Conservation (phyloP, 2,888 invertebrate genomes). For the Erannis defoliaria region DNA sequence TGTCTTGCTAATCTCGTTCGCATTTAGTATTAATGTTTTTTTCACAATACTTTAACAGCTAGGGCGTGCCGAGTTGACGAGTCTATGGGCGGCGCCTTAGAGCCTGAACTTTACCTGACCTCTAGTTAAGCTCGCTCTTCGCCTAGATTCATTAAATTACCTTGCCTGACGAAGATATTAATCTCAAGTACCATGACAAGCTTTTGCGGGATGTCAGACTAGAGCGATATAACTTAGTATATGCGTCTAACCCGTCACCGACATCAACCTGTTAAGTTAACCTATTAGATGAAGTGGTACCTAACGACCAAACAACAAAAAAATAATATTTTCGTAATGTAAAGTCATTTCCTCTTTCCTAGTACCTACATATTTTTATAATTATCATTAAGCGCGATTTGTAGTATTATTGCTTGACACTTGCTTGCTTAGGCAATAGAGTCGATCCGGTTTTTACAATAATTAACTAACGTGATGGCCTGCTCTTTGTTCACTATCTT, state of each 20-base stretch:
- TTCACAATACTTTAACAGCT: constrained; percentile 49
- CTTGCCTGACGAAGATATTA: constrained; percentile 46
- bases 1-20: constrained; percentile 34
- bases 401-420: constrained; percentile 30
- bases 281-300: no score
- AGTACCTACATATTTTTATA: not conserved
- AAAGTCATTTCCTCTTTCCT: not conserved
- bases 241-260: no score
- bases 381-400: not conserved
- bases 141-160: constrained; percentile 51
- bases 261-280: no score
- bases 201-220: no score
- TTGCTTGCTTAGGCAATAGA: constrained; percentile 21
- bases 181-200: not conserved
- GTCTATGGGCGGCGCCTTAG: constrained; percentile 51
- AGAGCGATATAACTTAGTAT: no score
- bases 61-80: constrained; percentile 51
- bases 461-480: constrained; percentile 24
- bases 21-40: constrained; percentile 47
- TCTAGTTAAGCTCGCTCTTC: constrained; percentile 54
- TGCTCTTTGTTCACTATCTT: constrained; percentile 15
- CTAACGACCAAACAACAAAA: no score
- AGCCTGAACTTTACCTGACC: constrained; percentile 70
- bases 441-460: constrained; percentile 24
- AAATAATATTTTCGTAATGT: no score